Evolutionary conservation across 1,140 invertebrate species (phyloP).

Genomic region (Pygmarrhopalites habei): DNA sequence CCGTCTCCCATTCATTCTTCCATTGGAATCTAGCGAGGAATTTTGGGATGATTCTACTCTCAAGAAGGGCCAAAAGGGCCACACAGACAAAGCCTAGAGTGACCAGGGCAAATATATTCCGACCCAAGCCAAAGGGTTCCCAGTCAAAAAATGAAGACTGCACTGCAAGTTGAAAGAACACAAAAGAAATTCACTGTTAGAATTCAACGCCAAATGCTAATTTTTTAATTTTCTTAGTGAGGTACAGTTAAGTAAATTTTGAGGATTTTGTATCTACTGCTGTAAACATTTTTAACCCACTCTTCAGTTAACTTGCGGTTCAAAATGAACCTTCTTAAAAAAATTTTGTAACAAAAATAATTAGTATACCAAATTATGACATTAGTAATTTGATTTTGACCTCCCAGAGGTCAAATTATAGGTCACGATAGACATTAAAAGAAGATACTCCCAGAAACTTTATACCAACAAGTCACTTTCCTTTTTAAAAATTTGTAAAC

Average conservation of each 20-base stretch:
- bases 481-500: no score
- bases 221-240: neutral
- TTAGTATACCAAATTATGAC: no score
- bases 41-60: constrained; percentile 16
- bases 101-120: constrained; percentile 49
- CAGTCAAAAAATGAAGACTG: constrained; percentile 45
- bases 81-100: constrained; percentile 41
- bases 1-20: neutral
- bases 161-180: neutral
- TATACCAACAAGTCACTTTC: no score
- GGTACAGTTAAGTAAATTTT: neutral
- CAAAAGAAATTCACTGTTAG: neutral
- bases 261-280: no score
- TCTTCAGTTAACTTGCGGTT: no score
- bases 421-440: no score
- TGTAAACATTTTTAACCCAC: no score
- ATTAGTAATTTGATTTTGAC: no score
- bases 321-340: no score
- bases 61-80: neutral
- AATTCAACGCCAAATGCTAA: neutral
- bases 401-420: no score
- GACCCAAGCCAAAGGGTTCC: constrained; percentile 51
- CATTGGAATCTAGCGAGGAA: constrained; percentile 8
- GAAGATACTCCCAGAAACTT: no score
- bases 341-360: no score